Base-by-base conservation (phyloP, 1,140 invertebrate genomes). In the Hycleus phaleratus region DNA sequence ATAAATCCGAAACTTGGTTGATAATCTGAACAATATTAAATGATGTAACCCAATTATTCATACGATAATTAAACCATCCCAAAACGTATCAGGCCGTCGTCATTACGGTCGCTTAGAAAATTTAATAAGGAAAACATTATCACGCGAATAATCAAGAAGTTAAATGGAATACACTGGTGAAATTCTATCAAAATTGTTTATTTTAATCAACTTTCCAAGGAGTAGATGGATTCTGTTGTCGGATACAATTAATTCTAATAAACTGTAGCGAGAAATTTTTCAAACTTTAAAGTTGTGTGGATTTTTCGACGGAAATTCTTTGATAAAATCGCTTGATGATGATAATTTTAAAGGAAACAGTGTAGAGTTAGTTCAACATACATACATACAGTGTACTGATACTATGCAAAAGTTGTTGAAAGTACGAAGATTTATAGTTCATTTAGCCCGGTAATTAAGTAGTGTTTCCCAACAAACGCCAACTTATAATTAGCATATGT, bases 401-500 rank as follows among this genome's bases (percentile, higher is more conserved):
- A 7, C 32, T 32, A 32, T 32, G 32, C 32, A 32, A 32, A 32
- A 32, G 57, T 59, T 63, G 60, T 59, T 56, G 26, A 58, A 65
- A 64, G 59, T 66, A 60, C 56, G 46, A 51, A 59, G 62, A 66
- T 66, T 66, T 64, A 66, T 54, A 59, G 53, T 59, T 63, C 61
- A 65, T 68, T 64, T 59, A 63, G 51, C 46, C 26, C 39, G 59
- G 67, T 70, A 71, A 71, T 71, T 69, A 68, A 65, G 63, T 60
- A 60, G 54, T 60, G 46, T 59, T 65, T 59, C 63, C 51, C 62
- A 68, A 70, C 68, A 70, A 32, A 67, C 62, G 66, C 67, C 52
- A 69, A 69, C 67, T 69, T 69, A 62, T 71, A 70, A 71, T 71
- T 71, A 71, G 67, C 68, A 71, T 70, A 69, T 71, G 69, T 71